Base-by-base conservation (phyloP, 2,113 vertebrate genomes). In the Hiodon tergisus region DNA sequence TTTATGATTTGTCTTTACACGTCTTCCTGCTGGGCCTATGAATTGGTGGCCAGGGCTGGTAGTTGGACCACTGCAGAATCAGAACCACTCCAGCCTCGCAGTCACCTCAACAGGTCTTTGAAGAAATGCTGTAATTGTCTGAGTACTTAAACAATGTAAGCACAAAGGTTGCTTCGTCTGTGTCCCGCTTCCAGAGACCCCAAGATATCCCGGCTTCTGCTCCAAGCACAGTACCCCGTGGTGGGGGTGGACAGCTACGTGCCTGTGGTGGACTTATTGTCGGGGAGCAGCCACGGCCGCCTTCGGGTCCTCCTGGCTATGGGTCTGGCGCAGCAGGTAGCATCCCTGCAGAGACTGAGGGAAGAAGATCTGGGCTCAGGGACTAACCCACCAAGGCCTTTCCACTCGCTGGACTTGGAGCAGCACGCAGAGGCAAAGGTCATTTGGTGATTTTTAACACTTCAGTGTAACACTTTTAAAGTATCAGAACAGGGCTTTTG, bases 211-310 rank as follows among this genome's bases (percentile, higher is more conserved):
- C 86, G 81, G 0, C 87, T 98, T 16, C 92, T 98, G 0, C 93
- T 99, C 50, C 93, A 93, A 86, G 93, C 96, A 0, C 94, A 93
- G 80, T 98, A 94, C 78, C 97, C 97, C 0, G 95, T 98, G 80
- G 86, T 99, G 78, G 96, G 93, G 7, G 94, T 96, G 2, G 97
- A 99, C 81, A 89, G 90, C 87, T 92, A 89, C 75, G 84, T 96
- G 91, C 94, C 96, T 0, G 90, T 99, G 67, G 70, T 93, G 0
- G 93, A 98, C 5, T 89, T 99, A 61, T 97, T 96, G 80, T 91
- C 86, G 0, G 95, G 95, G 60, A 86, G 72, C 60, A 90, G 84
- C 3, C 90, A 87, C 0, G 97, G 97, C 51, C 91, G 83, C 76
- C 93, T 99, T 46, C 86, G 91, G 70, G 95, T 98, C 11, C 54